These are phyloP conservation scores for Pyrrhia umbra DNA, from an alignment of 2,888 invertebrate species.

Conservation along the genomic window DNA sequence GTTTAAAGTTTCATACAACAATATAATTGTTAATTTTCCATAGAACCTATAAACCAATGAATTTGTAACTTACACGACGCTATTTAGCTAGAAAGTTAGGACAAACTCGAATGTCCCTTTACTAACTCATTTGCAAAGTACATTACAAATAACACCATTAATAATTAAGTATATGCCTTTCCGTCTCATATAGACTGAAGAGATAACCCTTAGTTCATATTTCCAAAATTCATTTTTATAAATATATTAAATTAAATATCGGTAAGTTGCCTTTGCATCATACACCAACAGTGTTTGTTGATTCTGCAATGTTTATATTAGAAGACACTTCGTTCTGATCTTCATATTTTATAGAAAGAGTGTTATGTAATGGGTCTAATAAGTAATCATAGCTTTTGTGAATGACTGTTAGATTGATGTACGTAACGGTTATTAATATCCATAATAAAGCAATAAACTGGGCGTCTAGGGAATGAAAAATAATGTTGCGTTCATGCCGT, in stretches of 20 bases:
- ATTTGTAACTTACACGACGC: not conserved
- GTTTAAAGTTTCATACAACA: not conserved
- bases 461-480: not conserved
- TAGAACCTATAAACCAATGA: not conserved
- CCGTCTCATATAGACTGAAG: slow-evolving; percentile 47
- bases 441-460: not conserved
- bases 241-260: slow-evolving; percentile 9
- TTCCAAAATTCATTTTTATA: slow-evolving; percentile 23
- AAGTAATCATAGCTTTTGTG: slow-evolving; percentile 49
- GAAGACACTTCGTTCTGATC: slow-evolving; percentile 23
- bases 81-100: too few species aligned
- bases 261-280: slow-evolving; percentile 18
- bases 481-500: not conserved
- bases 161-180: slow-evolving; percentile 7
- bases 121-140: slow-evolving; percentile 4
- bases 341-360: slow-evolving; percentile 48
- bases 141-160: not conserved
- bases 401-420: slow-evolving; percentile 35
- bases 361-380: slow-evolving; percentile 47
- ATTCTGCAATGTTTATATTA: slow-evolving; percentile 39
- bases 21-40: not conserved
- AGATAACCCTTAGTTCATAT: slow-evolving; percentile 28
- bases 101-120: not conserved
- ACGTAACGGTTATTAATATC: slow-evolving; percentile 39
- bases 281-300: slow-evolving; percentile 36